Evolutionary conservation across 2,888 invertebrate genomes (phyloP).

Genomic region (Cactoblastis cactorum): DNA sequence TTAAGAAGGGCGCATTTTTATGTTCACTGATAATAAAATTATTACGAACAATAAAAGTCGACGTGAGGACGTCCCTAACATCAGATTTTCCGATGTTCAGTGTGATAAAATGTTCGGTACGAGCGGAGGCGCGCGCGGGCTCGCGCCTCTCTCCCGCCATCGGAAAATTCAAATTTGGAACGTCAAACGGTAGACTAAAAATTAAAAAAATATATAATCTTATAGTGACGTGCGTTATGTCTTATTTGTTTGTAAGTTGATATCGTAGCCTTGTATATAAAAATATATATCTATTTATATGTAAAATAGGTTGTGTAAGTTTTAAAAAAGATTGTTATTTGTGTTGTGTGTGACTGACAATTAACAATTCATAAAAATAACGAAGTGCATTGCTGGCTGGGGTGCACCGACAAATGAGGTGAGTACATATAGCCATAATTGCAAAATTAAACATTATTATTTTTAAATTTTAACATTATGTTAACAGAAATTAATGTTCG

Average conservation of each 20-base stretch:
- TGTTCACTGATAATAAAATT: constrained; percentile 34
- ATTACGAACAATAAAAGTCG: constrained; percentile 44
- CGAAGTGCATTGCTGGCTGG: no score
- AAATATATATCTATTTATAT: constrained; percentile 6
- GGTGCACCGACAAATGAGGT: not conserved
- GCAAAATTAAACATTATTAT: no score
- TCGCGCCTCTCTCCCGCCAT: constrained; percentile 55
- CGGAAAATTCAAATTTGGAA: constrained; percentile 57
- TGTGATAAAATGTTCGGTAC: constrained; percentile 66
- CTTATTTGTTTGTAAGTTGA: not conserved
- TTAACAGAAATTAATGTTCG: no score
- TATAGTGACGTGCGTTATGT: not conserved
- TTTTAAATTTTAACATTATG: no score
- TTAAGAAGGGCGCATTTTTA: constrained; percentile 16
- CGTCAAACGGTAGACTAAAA: constrained; percentile 32
- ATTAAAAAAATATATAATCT: constrained; percentile 14
- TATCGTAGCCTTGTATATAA: constrained; percentile 1
- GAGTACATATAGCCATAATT: no score
- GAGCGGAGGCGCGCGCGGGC: constrained; percentile 52
- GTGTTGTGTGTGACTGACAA: constrained; percentile 13
- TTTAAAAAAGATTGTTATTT: constrained; percentile 24
- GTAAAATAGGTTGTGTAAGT: constrained; percentile 27
- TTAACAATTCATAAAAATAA: no score
- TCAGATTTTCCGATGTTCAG: constrained; percentile 63
- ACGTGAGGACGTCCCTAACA: constrained; percentile 51